These are phyloP conservation scores for Cryptocephalus moraei DNA, from an alignment of 2,888 invertebrate species.

Conservation along the genomic window DNA sequence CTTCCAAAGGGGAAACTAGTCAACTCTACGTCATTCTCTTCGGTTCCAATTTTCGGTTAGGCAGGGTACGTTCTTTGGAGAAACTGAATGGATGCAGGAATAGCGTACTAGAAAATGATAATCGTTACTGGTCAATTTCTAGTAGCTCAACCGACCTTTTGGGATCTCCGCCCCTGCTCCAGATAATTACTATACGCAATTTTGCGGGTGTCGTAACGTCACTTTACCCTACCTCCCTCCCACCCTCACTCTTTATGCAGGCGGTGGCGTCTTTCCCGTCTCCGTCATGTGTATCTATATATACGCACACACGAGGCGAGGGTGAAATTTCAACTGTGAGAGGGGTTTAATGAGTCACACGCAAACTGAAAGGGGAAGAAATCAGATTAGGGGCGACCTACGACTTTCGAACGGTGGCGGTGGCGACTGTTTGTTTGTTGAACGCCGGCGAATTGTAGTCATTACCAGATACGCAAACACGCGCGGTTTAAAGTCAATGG, in stretches of 20 bases:
- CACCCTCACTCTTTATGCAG: neutral
- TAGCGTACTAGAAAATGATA: no score
- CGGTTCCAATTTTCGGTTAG: no score
- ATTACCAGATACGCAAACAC: slow-evolving; percentile 30
- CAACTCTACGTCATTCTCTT: no score
- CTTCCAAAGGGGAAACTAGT: no score
- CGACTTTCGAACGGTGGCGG: slow-evolving; percentile 26
- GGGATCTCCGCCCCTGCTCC: slow-evolving; percentile 8
- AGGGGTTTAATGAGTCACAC: slow-evolving; percentile 40
- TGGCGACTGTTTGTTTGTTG: slow-evolving; percentile 25
- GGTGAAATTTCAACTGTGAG: slow-evolving; percentile 17
- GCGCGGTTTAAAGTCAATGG: slow-evolving; percentile 23
- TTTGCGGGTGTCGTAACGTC: slow-evolving; percentile 38
- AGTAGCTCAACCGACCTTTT: no score
- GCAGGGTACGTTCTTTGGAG: no score
- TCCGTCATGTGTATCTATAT: slow-evolving; percentile 19
- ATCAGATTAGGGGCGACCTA: slow-evolving; percentile 38
- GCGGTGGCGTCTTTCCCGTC: neutral
- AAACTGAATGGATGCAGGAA: no score
- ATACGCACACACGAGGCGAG: slow-evolving; percentile 22
- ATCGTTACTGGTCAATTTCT: no score
- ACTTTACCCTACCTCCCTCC: slow-evolving; percentile 9
- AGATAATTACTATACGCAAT: slow-evolving; percentile 35
- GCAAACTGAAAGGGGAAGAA: slow-evolving; percentile 38
- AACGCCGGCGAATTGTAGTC: slow-evolving; percentile 28